Evolutionary conservation across 2,888 invertebrate genomes (phyloP).

Genomic region (Holacanthella duospinosa): DNA sequence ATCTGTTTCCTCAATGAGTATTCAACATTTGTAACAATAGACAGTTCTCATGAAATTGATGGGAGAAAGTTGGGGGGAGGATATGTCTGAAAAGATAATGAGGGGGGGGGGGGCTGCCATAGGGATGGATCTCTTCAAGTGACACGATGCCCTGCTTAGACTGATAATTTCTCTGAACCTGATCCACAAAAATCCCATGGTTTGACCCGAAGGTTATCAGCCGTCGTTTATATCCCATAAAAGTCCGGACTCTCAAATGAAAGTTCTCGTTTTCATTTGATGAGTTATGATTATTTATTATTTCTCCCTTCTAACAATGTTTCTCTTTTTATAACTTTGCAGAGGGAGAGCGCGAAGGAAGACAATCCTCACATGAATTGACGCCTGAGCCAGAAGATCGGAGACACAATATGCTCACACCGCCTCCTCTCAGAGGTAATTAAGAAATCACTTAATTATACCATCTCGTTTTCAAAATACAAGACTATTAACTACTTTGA

Average conservation of each 20-base stretch:
- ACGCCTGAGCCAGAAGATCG: conserved; percentile 38
- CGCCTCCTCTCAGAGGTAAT: conserved; percentile 37
- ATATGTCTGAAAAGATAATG: not conserved
- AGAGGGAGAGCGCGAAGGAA: conserved; percentile 34
- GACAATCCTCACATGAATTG: conserved; percentile 27
- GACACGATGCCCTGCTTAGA: not conserved
- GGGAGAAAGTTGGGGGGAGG: not conserved
- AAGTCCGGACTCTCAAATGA: conserved; percentile 3
- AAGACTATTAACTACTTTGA: not conserved
- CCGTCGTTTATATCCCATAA: not conserved
- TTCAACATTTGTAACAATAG: not conserved
- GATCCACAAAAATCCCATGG: conserved; percentile 16
- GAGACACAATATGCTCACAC: conserved; percentile 33
- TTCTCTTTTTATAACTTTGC: conserved; percentile 20
- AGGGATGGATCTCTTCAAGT: not conserved
- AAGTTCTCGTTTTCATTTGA: not conserved
- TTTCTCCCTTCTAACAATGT: conserved; percentile 5
- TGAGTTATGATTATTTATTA: too few species aligned
- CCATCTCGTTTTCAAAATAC: conserved; percentile 5
- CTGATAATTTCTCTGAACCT: not conserved
- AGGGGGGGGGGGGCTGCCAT: not conserved
- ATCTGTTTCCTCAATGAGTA: not conserved
- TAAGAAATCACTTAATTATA: too few species aligned
- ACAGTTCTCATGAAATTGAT: not conserved
- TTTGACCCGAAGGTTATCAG: conserved; percentile 5